Conservation (phyloP, 2,797 vertebrate genomes). For the Platalea minor region DNA sequence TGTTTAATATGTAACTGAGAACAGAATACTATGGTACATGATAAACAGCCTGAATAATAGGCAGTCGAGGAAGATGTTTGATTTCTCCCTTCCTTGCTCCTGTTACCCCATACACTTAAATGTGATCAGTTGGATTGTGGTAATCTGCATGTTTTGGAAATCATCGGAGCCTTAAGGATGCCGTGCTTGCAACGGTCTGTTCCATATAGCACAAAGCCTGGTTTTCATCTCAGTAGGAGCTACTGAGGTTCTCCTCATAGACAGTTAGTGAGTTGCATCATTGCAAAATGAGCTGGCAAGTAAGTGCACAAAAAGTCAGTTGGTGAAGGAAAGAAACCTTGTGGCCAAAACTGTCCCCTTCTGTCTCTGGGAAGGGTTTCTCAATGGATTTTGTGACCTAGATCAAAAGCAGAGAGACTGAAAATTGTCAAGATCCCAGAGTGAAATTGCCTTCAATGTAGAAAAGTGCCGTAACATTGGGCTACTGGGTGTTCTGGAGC, state of each 20-base stretch:
- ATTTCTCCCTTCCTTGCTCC: background rate
- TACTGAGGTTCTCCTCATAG: background rate
- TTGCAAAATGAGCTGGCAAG: background rate
- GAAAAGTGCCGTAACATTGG: background rate
- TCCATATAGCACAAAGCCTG: background rate
- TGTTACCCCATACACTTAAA: background rate
- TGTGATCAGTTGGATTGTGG: background rate
- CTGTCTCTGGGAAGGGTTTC: background rate
- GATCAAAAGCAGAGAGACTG: background rate
- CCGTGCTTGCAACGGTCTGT: background rate
- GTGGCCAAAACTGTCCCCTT: background rate
- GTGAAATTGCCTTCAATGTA: background rate
- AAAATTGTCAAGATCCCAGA: background rate
- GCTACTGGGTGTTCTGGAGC: background rate
- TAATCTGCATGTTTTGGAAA: background rate
- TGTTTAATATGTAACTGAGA: background rate
- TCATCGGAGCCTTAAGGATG: background rate
- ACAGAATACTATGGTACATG: fast-evolving
- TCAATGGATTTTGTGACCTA: background rate
- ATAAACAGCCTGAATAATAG: background rate
- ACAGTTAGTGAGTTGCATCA: background rate
- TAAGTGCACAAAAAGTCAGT: background rate
- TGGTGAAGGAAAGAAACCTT: background rate
- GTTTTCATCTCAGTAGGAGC: background rate
- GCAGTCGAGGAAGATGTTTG: background rate